Conservation (phyloP, 2,113 vertebrate species). For the Paraplagusia blochii region DNA sequence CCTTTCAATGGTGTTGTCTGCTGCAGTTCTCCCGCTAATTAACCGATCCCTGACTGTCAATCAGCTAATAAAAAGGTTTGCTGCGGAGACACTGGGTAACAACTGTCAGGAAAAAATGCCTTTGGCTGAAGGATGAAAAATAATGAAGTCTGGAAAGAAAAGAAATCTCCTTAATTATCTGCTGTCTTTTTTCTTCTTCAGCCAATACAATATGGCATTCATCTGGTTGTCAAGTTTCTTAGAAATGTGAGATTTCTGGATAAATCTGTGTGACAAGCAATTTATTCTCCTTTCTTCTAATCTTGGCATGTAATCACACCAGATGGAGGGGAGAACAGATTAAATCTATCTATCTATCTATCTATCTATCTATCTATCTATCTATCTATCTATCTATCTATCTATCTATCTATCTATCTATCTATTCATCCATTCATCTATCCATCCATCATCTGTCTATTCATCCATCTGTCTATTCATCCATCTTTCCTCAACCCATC, state of each 20-base stretch:
- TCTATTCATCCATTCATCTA: too few relatives aligned
- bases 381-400: too few relatives aligned
- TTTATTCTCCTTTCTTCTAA: constrained; percentile 6
- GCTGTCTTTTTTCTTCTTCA: constrained; percentile 10
- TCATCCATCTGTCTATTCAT: too few relatives aligned
- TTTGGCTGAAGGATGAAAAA: background rate
- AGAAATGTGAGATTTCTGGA: constrained; percentile 6
- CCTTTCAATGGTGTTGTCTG: constrained; percentile 7
- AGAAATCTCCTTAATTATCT: background rate
- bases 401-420: too few relatives aligned
- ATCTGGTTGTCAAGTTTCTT: constrained; percentile 3
- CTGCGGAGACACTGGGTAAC: background rate
- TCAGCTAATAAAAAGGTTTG: constrained; percentile 6
- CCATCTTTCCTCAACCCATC: too few relatives aligned
- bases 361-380: too few relatives aligned
- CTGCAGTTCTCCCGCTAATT: background rate
- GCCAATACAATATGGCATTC: constrained; percentile 1
- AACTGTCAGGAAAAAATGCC: constrained; percentile 1
- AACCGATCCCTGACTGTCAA: background rate
- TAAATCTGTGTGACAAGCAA: background rate
- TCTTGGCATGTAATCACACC: background rate
- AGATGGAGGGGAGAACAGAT: too few relatives aligned
- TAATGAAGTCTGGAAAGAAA: background rate
- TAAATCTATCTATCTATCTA: too few relatives aligned
- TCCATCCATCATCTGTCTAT: too few relatives aligned